Base-by-base conservation (phyloP, 2,888 invertebrate species). In the Plemyria rubiginata region DNA sequence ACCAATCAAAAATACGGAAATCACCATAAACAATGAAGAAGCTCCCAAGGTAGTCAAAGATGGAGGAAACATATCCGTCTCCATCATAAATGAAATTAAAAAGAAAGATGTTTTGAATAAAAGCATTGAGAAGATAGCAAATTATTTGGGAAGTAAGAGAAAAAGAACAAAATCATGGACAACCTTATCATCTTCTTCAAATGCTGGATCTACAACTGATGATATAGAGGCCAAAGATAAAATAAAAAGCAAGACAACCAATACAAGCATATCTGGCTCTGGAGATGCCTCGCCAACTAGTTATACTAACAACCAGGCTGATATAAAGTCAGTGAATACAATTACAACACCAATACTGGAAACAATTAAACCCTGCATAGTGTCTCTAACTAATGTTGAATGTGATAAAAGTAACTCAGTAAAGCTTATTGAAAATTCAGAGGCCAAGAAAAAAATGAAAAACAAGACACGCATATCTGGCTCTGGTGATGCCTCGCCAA, bases 91-190 rank as follows among this genome's bases (percentile, higher is more conserved):
- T 57, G 72, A 78, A 51, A 62, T 84, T 65, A 74, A 77, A 40
- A 78, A 69, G 36, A 69, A 64, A 40, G 59, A 56, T 22, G 60
- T 72, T 62, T 63, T 82, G 12, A 88, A 86, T 66, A 90, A 85
- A 76, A 87, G 82, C 59, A 73, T 82, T 57, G 77, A 79, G 48
- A 68, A 71, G 41, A 49, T 59, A 59, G 22, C 67, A 46, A 70
- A 62, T 38, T 72, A 70, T 54, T 65, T 70, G 0, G 76, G 76
- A 70, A 73, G 29, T 53, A 85, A 85, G 70, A 83, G 85, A 62
- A 79, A 78, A 49, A 81, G 89, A 77, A 86, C 87, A 15, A 87
- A 84, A 67, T 90, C 91, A 28, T 88, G 84, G 81, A 82, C 86
- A 61, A 78, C 77, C 38, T 58, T 79, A 11, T 48, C 45, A n/a